Conservation (phyloP, 1,140 invertebrate genomes). For the Adelges cooleyi region DNA sequence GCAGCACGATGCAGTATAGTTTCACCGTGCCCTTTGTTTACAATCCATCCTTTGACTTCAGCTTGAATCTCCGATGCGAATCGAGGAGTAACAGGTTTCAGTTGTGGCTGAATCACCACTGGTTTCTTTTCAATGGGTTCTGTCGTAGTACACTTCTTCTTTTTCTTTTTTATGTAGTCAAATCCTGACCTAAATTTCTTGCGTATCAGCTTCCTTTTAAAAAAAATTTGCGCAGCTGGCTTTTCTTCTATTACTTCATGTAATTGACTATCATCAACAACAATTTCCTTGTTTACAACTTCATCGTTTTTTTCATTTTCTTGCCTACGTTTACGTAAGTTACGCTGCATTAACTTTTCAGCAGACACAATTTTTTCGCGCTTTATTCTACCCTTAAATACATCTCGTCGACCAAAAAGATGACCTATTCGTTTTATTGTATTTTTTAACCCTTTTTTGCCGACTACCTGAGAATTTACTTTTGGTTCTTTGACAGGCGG, state of each 20-base stretch:
- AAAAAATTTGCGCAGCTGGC: not conserved
- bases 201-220: conserved; percentile 43
- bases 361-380: conserved; percentile 15
- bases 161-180: conserved; percentile 80
- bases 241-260: not conserved
- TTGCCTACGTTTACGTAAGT: not conserved
- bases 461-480: not conserved
- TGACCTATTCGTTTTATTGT: not conserved
- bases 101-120: too few species aligned
- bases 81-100: not conserved
- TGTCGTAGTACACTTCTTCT: conserved; percentile 42
- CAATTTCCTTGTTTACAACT: too few species aligned
- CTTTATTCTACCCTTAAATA: conserved; percentile 9
- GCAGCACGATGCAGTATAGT: conserved; percentile 81
- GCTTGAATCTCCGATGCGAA: conserved; percentile 9
- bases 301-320: not conserved
- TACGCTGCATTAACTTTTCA: not conserved
- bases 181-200: conserved; percentile 61
- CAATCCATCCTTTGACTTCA: conserved; percentile 10
- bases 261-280: too few species aligned
- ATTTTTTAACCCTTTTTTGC: not conserved
- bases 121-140: not conserved
- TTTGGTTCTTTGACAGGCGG: not conserved
- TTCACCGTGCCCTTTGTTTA: conserved; percentile 83
- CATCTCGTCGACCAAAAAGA: conserved; percentile 6